These are phyloP conservation scores for Phalacrocorax carbo DNA, from an alignment of 2,113 vertebrate species.

Conservation along the genomic window DNA sequence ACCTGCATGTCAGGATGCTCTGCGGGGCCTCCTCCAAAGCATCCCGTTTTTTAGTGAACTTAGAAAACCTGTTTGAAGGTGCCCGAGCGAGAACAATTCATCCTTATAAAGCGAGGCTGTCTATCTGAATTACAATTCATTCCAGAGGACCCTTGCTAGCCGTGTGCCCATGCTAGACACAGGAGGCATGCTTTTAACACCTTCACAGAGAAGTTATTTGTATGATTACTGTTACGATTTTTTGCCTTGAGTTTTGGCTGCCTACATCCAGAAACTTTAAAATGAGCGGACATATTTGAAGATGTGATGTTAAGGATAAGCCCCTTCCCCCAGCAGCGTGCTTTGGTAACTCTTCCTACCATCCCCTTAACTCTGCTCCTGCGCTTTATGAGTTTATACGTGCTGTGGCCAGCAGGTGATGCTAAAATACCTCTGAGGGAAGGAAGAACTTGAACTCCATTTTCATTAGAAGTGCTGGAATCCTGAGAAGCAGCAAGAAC, in stretches of 20 bases:
- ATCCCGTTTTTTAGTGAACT: neutral
- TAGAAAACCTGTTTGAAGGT: neutral
- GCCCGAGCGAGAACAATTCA: neutral
- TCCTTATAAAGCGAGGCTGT: neutral
- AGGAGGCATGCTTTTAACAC: neutral
- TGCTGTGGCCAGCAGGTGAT: neutral
- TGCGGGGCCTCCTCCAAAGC: neutral
- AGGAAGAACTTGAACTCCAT: neutral
- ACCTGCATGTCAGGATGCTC: neutral
- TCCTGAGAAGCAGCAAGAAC: neutral
- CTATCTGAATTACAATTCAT: neutral
- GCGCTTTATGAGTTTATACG: fast-evolving
- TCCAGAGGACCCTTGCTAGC: neutral
- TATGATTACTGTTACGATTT: neutral
- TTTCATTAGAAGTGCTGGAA: neutral
- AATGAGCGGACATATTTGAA: neutral
- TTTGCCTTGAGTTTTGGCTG: neutral
- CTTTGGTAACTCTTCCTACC: neutral
- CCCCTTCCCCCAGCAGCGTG: no score
- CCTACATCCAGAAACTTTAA: neutral
- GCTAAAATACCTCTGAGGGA: neutral
- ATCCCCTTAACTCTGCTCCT: neutral
- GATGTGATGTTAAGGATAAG: neutral
- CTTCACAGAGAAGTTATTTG: neutral
- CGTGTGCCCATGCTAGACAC: fast-evolving